Base-by-base conservation (phyloP, 2,888 invertebrate genomes). In the Chrysomela aeneicollis region DNA sequence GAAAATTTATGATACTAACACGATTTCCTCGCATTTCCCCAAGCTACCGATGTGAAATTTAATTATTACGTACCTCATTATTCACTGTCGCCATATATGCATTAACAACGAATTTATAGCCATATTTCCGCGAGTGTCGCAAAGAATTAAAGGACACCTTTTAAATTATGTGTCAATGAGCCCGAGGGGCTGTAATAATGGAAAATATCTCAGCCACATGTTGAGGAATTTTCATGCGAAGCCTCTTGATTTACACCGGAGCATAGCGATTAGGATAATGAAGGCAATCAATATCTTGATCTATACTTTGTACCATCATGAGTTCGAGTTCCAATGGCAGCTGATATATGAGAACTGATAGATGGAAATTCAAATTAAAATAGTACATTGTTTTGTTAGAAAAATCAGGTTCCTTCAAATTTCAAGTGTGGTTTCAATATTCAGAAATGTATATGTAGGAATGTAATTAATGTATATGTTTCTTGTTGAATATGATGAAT, bases 91-190 rank as follows among this genome's bases (percentile, higher is more conserved):
- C 57, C n/a, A n/a, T 46, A 26, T 57, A 37, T 57, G 18, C 57
- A 37, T 46, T 26, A 46, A n/a, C 47, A 30, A 47, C 17, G 26
- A 51, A 59, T 59, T 59, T 59, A 59, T 59, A 22, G 59, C 59
- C 17, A 37, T 50, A 59, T 59, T 59, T 50, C 59, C 19, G 59
- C 59, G 19, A 37, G 59, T 49, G 32, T n/a, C 19, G 50, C 49
- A 21, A 30, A 15, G 37, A 59, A 37, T 59, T 50, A 49, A 50
- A 51, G 21, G 51, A 59, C 59, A 59, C 59, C 32, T 59, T 35
- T 49, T 35, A 51, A 51, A 50, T 59, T 59, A 59, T 51, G 59
- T 30, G 51, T 50, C 51, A 59, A 32, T 46, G 19, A 46, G 57
- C 57, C 46, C 21, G 26, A 10, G 46, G 57, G 57, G 5, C 10